Evolutionary conservation across 2,113 vertebrate species (phyloP), one percentile per base, ranked within the genome.

Genomic region (Cheirogaleus medius): DNA sequence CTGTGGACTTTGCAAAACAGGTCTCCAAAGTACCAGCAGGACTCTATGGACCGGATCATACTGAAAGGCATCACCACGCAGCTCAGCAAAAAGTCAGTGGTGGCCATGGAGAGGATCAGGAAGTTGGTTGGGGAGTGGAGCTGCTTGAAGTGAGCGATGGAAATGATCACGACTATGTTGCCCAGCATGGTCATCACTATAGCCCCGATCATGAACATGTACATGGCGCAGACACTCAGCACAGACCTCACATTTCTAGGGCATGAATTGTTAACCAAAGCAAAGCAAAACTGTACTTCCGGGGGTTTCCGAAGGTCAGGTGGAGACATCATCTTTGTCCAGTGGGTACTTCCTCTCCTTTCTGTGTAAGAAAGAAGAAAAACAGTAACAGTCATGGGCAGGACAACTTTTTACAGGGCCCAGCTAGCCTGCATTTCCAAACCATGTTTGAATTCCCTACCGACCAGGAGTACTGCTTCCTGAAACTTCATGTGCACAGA

Each of bases 101-200:
- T 98, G 90, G 96, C 90, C 81, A 93, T 52, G 64, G 95, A 98
- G 27, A 95, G 95, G 58, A 97, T 87, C 37, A 98, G 91, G 95
- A 98, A 97, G 89, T 98, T 98, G 76, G 58, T 98, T 5, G 93
- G 96, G 39, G 94, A 93, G 15, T 94, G 94, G 7, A 98, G 98
- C 78, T 97, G 91, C 78, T 96, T 97, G 88, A 98, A 98, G 86
- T 97, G 90, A 56, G 47, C 32, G 0, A 97, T 97, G 68, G 97
- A 98, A 88, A 87, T 25, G 56, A 98, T 96, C n/a, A 95, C 90
- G 21, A 92, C 64, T 0, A 8, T 49, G 52, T 98, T 98, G 64
- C 91, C 96, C 39, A 87, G 0, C 1, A 44, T 94, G 85, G 98
- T 97, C 42, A 78, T 81, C 9, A 97, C n/a, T n/a, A 94, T 58